Evolutionary conservation across 2,888 invertebrate genomes (phyloP).

Genomic region (Epinotia ramella): DNA sequence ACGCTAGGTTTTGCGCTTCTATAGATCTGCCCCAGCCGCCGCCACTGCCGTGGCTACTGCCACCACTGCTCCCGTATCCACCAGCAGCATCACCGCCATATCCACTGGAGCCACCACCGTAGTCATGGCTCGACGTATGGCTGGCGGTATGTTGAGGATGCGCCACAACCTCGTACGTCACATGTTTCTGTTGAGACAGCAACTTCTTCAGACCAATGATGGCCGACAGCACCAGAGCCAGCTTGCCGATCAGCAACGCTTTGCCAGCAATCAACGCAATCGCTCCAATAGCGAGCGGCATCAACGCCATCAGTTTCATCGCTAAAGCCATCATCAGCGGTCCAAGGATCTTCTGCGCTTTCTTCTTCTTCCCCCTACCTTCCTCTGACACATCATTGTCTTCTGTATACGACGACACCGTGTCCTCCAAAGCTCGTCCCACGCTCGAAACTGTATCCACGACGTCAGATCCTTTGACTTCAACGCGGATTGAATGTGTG

Average conservation of each 20-base stretch:
- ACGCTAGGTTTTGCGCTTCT: constrained; percentile 92
- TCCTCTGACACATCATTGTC: constrained; percentile 87
- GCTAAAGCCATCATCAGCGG: constrained; percentile 91
- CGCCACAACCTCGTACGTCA: constrained; percentile 94
- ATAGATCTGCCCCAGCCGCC: constrained; percentile 91
- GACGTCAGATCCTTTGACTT: constrained; percentile 93
- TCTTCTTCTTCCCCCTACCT: constrained; percentile 93
- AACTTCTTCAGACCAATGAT: constrained; percentile 94
- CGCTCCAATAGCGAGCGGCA: constrained; percentile 92
- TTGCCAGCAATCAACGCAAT: constrained; percentile 95
- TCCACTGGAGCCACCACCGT: constrained; percentile 86
- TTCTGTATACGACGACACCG: constrained; percentile 87
- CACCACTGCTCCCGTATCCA: constrained; percentile 79
- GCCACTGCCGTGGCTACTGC: constrained; percentile 81
- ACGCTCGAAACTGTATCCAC: constrained; percentile 92
- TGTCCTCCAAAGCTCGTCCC: constrained; percentile 92
- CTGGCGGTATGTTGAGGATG: constrained; percentile 92
- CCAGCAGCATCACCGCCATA: constrained; percentile 88
- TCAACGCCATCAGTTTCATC: constrained; percentile 91
- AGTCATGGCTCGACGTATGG: constrained; percentile 88
- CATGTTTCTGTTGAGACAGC: constrained; percentile 92
- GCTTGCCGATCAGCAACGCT: constrained; percentile 93
- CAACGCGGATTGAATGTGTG: constrained; percentile 92
- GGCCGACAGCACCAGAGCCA: constrained; percentile 92
- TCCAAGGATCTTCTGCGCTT: constrained; percentile 91